These are phyloP conservation scores for Antheraea mylitta DNA, from an alignment of 1,140 invertebrate species.

Conservation along the genomic window DNA sequence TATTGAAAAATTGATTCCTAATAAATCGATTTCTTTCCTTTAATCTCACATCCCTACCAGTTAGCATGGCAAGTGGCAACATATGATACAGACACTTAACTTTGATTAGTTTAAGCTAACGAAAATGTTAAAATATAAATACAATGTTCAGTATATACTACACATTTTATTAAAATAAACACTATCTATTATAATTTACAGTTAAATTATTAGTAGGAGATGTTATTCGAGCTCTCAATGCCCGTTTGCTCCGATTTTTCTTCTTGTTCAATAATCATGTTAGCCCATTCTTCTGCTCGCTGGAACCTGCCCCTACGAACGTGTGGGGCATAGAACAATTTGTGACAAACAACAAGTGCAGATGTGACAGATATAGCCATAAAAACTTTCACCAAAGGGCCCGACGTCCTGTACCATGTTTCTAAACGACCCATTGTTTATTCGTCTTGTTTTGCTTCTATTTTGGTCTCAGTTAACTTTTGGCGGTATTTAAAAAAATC, in stretches of 20 bases:
- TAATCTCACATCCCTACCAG: no score
- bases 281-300: constrained; percentile 58
- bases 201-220: constrained; percentile 22
- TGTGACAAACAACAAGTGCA: constrained; percentile 38
- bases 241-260: constrained; percentile 34
- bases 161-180: not conserved
- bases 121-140: no score
- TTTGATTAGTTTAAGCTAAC: no score
- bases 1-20: no score
- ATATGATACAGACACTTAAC: no score
- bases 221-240: constrained; percentile 20
- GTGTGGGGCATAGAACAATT: constrained; percentile 45
- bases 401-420: constrained; percentile 42
- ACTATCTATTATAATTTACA: not conserved
- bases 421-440: constrained; percentile 37
- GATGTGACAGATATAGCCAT: constrained; percentile 58
- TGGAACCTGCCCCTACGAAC: constrained; percentile 34
- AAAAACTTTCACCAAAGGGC: constrained; percentile 50
- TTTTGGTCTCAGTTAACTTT: constrained; percentile 23
- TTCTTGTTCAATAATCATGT: constrained; percentile 56
- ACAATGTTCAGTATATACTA: not conserved
- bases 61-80: no score
- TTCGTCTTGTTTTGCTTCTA: constrained; percentile 29
- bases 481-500: constrained; percentile 40
- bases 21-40: no score